phyloP scores from a whole-genome alignment of 2,797 vertebrate genomes.

The Pteropus rufus region DNA sequence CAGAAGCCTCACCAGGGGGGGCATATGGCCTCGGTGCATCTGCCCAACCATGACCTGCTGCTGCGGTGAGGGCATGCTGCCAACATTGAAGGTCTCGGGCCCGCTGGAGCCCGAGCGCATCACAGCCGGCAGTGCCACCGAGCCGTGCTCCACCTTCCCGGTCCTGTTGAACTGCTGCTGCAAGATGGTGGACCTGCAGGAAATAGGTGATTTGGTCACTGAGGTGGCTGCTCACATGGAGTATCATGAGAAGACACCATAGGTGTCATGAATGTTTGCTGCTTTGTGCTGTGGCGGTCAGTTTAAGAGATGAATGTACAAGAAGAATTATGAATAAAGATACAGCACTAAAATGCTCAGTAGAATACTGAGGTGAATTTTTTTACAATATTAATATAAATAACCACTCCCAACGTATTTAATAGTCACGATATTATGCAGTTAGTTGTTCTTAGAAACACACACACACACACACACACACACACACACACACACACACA shows the following conservation, averaged over 20 bases:
- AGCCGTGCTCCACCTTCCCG: constrained; percentile 94
- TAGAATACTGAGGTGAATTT: background rate
- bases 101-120: constrained; percentile 96
- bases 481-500: background rate
- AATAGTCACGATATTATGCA: background rate
- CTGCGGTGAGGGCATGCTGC: constrained; percentile 96
- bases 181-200: constrained; percentile 92
- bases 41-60: constrained; percentile 96
- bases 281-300: background rate
- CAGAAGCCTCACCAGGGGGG: constrained; percentile 90
- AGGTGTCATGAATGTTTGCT: too few species aligned
- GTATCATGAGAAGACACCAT: rapidly evolving
- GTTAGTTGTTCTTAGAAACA: background rate
- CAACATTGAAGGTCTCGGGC: constrained; percentile 94
- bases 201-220: background rate
- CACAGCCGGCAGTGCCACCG: constrained; percentile 94
- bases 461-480: too few species aligned
- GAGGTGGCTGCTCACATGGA: rapidly evolving
- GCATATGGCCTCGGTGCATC: constrained; percentile 99
- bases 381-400: background rate
- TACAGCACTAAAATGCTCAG: background rate
- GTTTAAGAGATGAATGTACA: background rate
- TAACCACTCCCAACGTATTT: background rate
- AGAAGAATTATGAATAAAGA: background rate
- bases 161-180: constrained; percentile 98